These are phyloP conservation scores for Pseudomugil gertrudae DNA, from an alignment of 2,797 vertebrate genomes.

Conservation along the genomic window DNA sequence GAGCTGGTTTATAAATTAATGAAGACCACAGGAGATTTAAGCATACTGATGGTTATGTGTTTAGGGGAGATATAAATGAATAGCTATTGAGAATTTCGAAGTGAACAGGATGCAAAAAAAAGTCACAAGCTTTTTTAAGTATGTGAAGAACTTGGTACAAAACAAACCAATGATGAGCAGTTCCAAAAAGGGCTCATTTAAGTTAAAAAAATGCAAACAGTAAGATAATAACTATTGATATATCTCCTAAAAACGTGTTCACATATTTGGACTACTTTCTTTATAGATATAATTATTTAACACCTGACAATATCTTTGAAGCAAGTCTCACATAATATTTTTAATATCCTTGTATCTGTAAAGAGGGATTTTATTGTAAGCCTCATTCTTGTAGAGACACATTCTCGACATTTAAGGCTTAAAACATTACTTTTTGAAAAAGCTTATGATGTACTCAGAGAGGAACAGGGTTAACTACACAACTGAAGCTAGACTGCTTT, in stretches of 20 bases:
- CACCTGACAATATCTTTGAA: neutral
- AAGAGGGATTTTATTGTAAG: no score
- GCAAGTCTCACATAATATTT: neutral
- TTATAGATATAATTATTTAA: neutral
- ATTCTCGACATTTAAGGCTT: no score
- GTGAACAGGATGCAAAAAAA: constrained; percentile 5
- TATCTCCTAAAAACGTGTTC: neutral
- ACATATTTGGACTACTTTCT: neutral
- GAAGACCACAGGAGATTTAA: constrained; percentile 5
- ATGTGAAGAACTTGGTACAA: neutral
- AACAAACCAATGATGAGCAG: neutral
- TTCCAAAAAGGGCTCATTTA: no score
- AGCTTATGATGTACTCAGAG: no score
- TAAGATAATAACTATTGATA: neutral
- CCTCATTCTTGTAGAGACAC: no score
- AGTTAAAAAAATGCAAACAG: no score
- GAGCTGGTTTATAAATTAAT: constrained; percentile 20
- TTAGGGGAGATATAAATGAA: neutral
- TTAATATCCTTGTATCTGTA: no score
- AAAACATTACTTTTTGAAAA: no score
- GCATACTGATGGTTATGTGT: constrained; percentile 13
- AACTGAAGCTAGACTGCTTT: no score
- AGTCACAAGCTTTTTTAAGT: no score
- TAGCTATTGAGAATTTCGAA: neutral
- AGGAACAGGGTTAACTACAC: no score